Evolutionary conservation across 2,113 vertebrate species (phyloP), one percentile per base, ranked within the genome.

Genomic region (Microcebus griseorufus): DNA sequence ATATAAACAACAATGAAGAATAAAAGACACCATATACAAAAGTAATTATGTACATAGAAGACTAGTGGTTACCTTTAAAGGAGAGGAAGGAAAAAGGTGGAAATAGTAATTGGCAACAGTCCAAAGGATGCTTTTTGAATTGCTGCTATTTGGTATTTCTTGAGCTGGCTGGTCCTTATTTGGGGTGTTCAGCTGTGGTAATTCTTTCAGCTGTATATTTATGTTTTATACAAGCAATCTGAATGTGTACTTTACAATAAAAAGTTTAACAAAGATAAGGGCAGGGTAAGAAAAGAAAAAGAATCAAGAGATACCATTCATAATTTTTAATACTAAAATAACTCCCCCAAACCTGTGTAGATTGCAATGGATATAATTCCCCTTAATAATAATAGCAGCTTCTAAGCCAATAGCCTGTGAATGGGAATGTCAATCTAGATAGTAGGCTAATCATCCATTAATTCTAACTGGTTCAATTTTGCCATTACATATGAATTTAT

Each of bases 151-250:
- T 90, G 39, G 9, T 72, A 20, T 34, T 45, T 81, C 34, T 55
- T 78, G 23, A 82, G 32, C 4, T 88, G 6, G 32, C 7, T 34
- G 1, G n/a, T 70, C 34, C 23, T 39, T 83, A 55, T 4, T 5
- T 48, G 16, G 65, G 5, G 75, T 51, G 6, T 17, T 95, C 58
- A 69, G 8, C 55, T 45, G 29, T 84, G n/a, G 23, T 85, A 55
- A 42, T 27, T 88, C 7, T 75, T 70, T 89, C 34, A 90, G 27
- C 39, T 51, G 65, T 55, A 12, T 53, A 69, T 55, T 73, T 94
- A 60, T 39, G 13, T 94, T 88, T 97, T 93, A 42, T 95, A 51
- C 34, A 86, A 58, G 67, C 91, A 11, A 81, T 14, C 10, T 62
- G 10, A 92, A 92, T 73, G 16, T 67, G 6, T 73, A 70, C 4